Base-by-base conservation (phyloP, 2,113 vertebrate species). In the Lepisosteus osseus region DNA sequence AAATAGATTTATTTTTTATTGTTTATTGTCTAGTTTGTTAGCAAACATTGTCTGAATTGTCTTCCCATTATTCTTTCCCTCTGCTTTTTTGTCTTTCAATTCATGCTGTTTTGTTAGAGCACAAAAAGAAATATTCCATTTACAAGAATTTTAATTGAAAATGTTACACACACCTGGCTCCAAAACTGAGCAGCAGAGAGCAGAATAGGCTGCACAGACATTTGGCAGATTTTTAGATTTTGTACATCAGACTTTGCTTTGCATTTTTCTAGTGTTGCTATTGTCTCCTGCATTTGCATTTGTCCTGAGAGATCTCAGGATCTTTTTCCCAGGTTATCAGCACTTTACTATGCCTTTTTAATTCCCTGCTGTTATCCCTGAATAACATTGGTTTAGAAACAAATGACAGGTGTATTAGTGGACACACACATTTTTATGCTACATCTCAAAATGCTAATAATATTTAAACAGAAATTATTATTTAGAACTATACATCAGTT, bases 221-320 rank as follows among this genome's bases (percentile, higher is more conserved):
- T 86, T 86, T 86, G 87, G 87, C 86, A 82, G 47, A 87, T 87
- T 85, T 88, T 90, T 87, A 85, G 78, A 85, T 87, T 85, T 85
- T 73, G 8, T 73, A 67, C 44, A 40, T 69, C 80, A 65, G 75
- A 78, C 74, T 77, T 77, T 83, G 82, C 29, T 85, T 71, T 80
- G 80, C 86, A 29, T 29, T 29, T 29, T 29, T 29, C 29, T 29
- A 29, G 29, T 29, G 29, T 29, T 83, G 74, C 43, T 71, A 70
- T 61, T 61, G 29, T 63, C 43, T 72, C 65, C 54, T 4, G 29
- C 47, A 29, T 51, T 51, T 51, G 9, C 9, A 51, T 51, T 51
- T 51, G 47, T 51, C 47, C 47, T 5, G 5, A 51, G 47, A 51
- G 47, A 51, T 51, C 47, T 6, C 9, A 9, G 47, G 9, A 9